These are phyloP conservation scores for Chrysemys picta DNA, from an alignment of 2,113 vertebrate genomes.

Conservation along the genomic window DNA sequence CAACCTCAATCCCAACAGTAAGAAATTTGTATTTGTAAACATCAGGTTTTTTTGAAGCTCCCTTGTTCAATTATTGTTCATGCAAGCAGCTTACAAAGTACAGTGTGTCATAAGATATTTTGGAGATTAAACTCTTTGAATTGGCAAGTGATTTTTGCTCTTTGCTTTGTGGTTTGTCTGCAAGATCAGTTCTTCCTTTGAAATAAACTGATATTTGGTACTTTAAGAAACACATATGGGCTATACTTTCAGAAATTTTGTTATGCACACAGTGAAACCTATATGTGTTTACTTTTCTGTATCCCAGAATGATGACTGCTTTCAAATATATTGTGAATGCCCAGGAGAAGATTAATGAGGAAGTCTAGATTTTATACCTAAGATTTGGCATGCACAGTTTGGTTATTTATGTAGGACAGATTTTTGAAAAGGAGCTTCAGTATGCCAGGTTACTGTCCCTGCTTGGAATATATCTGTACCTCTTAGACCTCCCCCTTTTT, in stretches of 20 bases:
- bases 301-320: not conserved
- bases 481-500: not conserved
- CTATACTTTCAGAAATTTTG: not conserved
- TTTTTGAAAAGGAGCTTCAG: not conserved
- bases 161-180: not conserved
- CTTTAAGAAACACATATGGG: conserved; percentile 8
- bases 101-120: not conserved
- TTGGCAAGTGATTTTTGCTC: not conserved
- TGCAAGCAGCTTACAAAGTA: not conserved
- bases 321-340: not conserved
- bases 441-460: not conserved
- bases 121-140: not conserved
- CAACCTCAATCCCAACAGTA: conserved; percentile 92
- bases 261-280: not conserved
- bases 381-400: not conserved
- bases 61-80: not conserved
- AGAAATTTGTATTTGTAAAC: conserved; percentile 59
- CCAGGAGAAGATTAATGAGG: not conserved
- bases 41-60: not conserved
- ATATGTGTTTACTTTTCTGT: not conserved
- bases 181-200: not conserved
- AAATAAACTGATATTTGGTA: conserved; percentile 35
- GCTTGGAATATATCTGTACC: not conserved
- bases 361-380: not conserved
- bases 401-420: not conserved